Evolutionary conservation across 2,113 vertebrate genomes (phyloP).

Genomic region (Gobius niger): DNA sequence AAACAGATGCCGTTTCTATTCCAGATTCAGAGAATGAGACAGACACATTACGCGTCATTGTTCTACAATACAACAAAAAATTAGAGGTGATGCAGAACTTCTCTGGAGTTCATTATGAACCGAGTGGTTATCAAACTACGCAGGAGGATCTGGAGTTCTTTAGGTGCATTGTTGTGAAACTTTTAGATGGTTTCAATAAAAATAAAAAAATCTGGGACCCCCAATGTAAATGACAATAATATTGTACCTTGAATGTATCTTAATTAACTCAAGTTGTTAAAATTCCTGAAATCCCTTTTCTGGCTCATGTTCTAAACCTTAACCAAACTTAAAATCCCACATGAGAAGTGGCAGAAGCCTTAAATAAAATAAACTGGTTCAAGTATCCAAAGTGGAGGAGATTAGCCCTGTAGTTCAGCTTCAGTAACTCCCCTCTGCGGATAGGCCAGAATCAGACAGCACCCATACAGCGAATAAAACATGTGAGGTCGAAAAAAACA

Average conservation of each 20-base stretch:
- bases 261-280: slow-evolving; percentile 23
- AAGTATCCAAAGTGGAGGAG: slow-evolving; percentile 53
- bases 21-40: too few species aligned
- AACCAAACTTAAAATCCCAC: neutral
- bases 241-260: neutral
- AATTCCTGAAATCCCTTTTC: neutral
- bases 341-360: slow-evolving; percentile 5
- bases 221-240: too few species aligned
- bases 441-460: slow-evolving; percentile 19
- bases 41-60: too few species aligned
- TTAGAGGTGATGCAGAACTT: too few species aligned
- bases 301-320: slow-evolving; percentile 29
- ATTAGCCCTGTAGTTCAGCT: slow-evolving; percentile 45
- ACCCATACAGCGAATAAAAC: slow-evolving; percentile 24
- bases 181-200: too few species aligned
- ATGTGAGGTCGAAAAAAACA: slow-evolving; percentile 25
- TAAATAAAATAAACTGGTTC: slow-evolving; percentile 33
- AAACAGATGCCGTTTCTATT: neutral
- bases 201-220: too few species aligned
- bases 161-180: too few species aligned
- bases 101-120: too few species aligned
- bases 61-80: too few species aligned
- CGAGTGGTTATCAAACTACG: too few species aligned
- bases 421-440: slow-evolving; percentile 39
- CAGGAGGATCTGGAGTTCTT: too few species aligned